Conservation (phyloP, 2,888 invertebrate genomes). For the Noctua janthe region DNA sequence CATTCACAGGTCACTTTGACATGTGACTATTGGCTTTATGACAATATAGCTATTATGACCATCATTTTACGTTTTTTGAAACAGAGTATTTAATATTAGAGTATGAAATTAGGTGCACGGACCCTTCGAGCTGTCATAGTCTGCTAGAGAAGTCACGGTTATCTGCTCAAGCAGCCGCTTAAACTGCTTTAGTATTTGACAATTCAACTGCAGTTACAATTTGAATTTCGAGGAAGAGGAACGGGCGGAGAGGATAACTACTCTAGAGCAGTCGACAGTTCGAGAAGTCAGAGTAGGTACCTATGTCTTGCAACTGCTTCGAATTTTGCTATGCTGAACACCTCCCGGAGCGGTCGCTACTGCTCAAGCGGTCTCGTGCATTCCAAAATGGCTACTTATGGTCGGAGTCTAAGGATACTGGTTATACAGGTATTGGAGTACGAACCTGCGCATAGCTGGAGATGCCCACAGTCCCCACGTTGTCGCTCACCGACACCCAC, state of each 20-base stretch:
- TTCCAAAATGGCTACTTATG: not conserved
- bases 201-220: too few species aligned
- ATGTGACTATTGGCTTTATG: not conserved
- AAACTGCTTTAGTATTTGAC: too few species aligned
- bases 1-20: not conserved
- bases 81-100: not conserved
- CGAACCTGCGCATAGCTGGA: constrained; percentile 95
- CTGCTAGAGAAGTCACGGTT: not conserved
- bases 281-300: too few species aligned
- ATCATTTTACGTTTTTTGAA: not conserved
- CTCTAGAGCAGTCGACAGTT: too few species aligned
- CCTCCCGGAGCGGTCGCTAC: not conserved
- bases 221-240: too few species aligned
- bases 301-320: too few species aligned
- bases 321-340: not conserved
- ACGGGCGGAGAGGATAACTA: too few species aligned
- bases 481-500: constrained; percentile 94
- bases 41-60: not conserved
- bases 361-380: not conserved
- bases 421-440: not conserved
- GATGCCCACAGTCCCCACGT: constrained; percentile 95
- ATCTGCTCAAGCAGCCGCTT: too few species aligned
- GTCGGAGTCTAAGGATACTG: not conserved
- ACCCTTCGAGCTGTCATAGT: too few species aligned
- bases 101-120: too few species aligned